These are phyloP conservation scores for Plagodis dolabraria DNA, from an alignment of 2,888 invertebrate genomes.

Conservation along the genomic window DNA sequence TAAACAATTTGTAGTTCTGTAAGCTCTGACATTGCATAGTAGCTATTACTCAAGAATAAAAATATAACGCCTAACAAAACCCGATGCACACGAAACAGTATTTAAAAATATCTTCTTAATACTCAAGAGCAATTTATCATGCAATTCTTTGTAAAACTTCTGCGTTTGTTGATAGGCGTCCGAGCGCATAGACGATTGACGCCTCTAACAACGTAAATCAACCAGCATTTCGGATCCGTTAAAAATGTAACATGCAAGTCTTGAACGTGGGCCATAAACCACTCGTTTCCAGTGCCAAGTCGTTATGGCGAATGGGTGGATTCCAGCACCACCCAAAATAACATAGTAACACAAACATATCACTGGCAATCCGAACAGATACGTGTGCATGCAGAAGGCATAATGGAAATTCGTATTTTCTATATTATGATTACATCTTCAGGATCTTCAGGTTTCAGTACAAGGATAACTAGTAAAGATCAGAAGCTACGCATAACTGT, in stretches of 20 bases:
- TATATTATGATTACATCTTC: too few species aligned
- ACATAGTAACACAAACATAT: constrained; percentile 64
- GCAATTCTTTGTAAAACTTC: constrained; percentile 8
- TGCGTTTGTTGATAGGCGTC: constrained; percentile 13
- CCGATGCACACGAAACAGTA: constrained; percentile 15
- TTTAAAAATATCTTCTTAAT: constrained; percentile 14
- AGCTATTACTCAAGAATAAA: background rate
- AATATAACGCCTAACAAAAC: background rate
- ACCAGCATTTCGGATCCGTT: constrained; percentile 42
- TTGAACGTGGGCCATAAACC: constrained; percentile 77
- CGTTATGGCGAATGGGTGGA: constrained; percentile 55
- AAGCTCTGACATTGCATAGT: too few species aligned
- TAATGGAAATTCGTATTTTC: too few species aligned
- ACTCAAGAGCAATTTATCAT: constrained; percentile 21
- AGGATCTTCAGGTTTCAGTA: too few species aligned
- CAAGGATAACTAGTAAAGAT: too few species aligned
- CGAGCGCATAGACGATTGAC: constrained; percentile 26
- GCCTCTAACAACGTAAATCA: constrained; percentile 32
- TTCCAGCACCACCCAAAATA: constrained; percentile 82
- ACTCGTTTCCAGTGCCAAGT: constrained; percentile 79
- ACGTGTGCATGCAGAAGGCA: background rate
- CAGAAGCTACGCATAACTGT: too few species aligned
- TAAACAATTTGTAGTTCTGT: too few species aligned
- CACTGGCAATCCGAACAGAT: constrained; percentile 48
- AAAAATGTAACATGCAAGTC: constrained; percentile 50